phyloP scores from a whole-genome alignment of 2,888 invertebrate genomes.

The Dysmachus trigonus region DNA sequence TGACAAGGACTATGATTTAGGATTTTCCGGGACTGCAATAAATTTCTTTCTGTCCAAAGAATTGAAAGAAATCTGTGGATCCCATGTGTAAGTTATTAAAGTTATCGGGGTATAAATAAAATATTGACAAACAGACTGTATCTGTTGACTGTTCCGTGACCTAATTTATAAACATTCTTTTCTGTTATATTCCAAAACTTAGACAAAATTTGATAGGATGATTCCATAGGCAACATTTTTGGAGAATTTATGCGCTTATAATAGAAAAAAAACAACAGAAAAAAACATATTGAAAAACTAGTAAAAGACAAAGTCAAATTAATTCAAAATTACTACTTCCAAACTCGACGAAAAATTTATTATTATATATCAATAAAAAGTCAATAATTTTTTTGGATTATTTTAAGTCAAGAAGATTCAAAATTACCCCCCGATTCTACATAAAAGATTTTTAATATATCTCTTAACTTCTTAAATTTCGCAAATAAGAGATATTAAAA shows the following conservation, averaged over 20 bases:
- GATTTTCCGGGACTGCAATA: neutral
- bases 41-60: neutral
- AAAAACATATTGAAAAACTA: too few species aligned
- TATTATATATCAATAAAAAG: too few species aligned
- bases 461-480: too few species aligned
- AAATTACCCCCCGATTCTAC: too few species aligned
- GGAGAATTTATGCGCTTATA: neutral
- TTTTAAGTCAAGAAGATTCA: too few species aligned
- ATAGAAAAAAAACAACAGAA: too few species aligned
- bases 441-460: too few species aligned
- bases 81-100: neutral
- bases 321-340: too few species aligned
- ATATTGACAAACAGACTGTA: neutral
- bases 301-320: too few species aligned
- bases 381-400: too few species aligned
- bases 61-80: neutral
- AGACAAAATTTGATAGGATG: neutral
- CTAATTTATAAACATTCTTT: neutral
- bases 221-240: neutral
- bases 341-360: too few species aligned
- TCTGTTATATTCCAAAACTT: neutral
- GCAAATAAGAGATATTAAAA: too few species aligned
- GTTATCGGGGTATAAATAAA: slow-evolving; percentile 3
- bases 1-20: slow-evolving; percentile 21
- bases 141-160: neutral